Percentiles rank a stretch among this genome's conserved stretches.
phyloP scores from a whole-genome alignment of 2,113 vertebrate species.

The Kryptolebias marmoratus region DNA sequence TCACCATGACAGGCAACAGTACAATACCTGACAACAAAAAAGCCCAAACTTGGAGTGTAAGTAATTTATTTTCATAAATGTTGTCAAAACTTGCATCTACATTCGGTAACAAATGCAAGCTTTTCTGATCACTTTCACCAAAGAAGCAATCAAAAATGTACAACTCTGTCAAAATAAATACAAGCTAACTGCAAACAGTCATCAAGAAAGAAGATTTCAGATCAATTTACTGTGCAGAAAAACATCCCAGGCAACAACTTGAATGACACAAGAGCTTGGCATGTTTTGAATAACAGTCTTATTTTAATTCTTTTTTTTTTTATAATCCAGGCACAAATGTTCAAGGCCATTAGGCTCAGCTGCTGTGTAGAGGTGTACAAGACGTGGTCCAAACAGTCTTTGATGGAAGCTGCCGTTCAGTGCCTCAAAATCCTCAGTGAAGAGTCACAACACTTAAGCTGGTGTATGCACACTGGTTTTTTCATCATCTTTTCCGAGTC shows the following conservation, averaged over 20 bases:
- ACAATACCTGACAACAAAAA: conserved; percentile 2
- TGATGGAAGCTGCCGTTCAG: conserved; percentile 71
- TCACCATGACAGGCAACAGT: neutral
- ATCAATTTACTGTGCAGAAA: too few species aligned
- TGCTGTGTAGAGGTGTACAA: conserved; percentile 81
- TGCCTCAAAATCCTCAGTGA: conserved; percentile 55
- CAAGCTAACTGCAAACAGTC: neutral
- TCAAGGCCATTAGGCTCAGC: conserved; percentile 72
- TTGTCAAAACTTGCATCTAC: neutral
- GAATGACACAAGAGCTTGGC: neutral
- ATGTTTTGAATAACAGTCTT: neutral
- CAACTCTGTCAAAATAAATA: neutral
- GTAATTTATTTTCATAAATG: conserved; percentile 1
- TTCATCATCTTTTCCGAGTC: too few species aligned
- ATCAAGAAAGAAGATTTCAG: neutral
- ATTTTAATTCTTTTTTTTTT: neutral
- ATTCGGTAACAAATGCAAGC: neutral
- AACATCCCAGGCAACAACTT: neutral
- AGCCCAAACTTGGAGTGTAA: conserved; percentile 17
- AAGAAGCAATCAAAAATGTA: neutral
- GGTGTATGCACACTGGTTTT: neutral
- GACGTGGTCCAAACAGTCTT: conserved; percentile 77
- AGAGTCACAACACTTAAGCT: conserved; percentile 22
- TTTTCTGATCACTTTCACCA: neutral
- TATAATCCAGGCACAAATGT: conserved; percentile 40